These are phyloP conservation scores for Spondyliosoma cantharus DNA, from an alignment of 2,797 vertebrate genomes.

Conservation along the genomic window DNA sequence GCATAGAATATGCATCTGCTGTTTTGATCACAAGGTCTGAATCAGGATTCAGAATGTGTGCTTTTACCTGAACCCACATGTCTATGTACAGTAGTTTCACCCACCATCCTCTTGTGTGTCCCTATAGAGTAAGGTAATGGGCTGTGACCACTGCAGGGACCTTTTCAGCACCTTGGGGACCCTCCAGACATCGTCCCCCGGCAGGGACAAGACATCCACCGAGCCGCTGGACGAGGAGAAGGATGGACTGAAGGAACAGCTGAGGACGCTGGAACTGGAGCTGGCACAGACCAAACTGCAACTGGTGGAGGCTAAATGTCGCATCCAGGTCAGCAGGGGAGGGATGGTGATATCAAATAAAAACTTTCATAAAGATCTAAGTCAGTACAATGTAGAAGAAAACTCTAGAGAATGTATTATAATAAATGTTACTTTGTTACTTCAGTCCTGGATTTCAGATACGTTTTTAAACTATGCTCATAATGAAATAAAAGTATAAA, in stretches of 20 bases:
- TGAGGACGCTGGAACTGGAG: slow-evolving; percentile 96
- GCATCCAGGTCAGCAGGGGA: slow-evolving; percentile 91
- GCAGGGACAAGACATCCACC: slow-evolving; percentile 74
- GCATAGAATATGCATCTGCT: background rate
- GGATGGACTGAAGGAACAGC: slow-evolving; percentile 93
- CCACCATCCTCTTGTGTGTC: background rate
- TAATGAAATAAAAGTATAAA: background rate
- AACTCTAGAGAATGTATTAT: background rate
- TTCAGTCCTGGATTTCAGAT: background rate
- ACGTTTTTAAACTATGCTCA: background rate
- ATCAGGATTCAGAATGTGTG: background rate
- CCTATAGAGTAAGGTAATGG: slow-evolving; percentile 88
- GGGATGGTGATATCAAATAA: background rate
- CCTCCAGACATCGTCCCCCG: slow-evolving; percentile 83
- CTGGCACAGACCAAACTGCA: slow-evolving; percentile 98
- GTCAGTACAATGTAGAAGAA: background rate
- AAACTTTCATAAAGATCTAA: background rate
- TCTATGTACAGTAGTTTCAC: background rate
- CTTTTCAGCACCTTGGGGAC: slow-evolving; percentile 92
- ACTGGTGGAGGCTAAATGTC: slow-evolving; percentile 98
- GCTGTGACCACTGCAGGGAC: slow-evolving; percentile 94
- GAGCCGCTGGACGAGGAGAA: slow-evolving; percentile 93
- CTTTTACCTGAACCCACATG: background rate
- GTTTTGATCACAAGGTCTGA: background rate
- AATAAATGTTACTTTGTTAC: no score